phyloP scores from a whole-genome alignment of 35 echinoderm and acorn worm species.

The Lytechinus pictus region DNA sequence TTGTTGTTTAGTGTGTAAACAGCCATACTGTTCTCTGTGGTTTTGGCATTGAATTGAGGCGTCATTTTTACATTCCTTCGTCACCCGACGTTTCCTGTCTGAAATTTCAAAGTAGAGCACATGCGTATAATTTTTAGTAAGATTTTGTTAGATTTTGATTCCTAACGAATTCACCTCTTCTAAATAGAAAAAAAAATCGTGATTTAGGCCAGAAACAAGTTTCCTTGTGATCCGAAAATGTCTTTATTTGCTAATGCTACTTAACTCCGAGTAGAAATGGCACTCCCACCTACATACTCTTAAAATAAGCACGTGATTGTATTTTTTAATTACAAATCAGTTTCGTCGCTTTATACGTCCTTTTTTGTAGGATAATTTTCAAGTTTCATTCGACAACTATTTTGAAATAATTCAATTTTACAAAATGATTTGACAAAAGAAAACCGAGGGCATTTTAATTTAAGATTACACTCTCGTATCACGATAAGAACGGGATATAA shows the following conservation, averaged over 20 bases:
- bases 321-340: too few species aligned
- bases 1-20: slow-evolving; percentile 5
- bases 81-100: background rate
- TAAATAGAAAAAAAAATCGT: background rate
- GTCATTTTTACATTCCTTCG: slow-evolving; percentile 7
- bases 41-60: background rate
- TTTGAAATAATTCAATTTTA: too few species aligned
- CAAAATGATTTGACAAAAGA: too few species aligned
- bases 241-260: background rate
- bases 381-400: too few species aligned
- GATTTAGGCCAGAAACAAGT: background rate
- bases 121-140: background rate
- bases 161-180: background rate
- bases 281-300: too few species aligned
- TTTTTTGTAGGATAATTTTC: too few species aligned
- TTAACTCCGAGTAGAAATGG: too few species aligned
- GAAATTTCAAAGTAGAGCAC: background rate
- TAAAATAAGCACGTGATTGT: too few species aligned
- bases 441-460: too few species aligned
- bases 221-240: background rate
- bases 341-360: too few species aligned
- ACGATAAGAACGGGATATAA: too few species aligned
- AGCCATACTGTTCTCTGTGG: background rate
- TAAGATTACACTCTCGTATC: too few species aligned
- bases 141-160: background rate